Evolutionary conservation across 1,140 invertebrate genomes (phyloP).

Genomic region (Berghia stephanieae): DNA sequence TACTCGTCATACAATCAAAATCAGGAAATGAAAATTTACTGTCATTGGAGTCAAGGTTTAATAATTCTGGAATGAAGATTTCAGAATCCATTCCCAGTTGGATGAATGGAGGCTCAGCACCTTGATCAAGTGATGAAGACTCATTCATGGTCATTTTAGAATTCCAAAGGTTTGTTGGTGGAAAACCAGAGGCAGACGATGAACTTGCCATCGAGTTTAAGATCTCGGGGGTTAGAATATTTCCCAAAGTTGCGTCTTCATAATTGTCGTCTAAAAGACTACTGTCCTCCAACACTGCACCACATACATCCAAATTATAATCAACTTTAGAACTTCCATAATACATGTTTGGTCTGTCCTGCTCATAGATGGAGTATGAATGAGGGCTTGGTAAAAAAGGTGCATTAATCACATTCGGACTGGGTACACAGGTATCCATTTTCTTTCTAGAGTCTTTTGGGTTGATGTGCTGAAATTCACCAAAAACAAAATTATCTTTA

Average conservation of each 20-base stretch:
- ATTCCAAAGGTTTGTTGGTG: not conserved
- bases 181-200: not conserved
- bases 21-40: too few species aligned
- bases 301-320: constrained; percentile 1
- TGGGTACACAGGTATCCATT: constrained; percentile 23
- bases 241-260: constrained; percentile 3
- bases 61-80: not conserved
- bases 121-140: not conserved
- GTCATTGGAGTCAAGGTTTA: not conserved
- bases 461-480: not conserved
- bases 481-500: not conserved
- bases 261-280: constrained; percentile 19
- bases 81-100: constrained; percentile 13
- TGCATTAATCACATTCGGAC: not conserved
- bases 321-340: not conserved
- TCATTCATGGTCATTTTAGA: not conserved
- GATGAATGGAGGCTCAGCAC: not conserved
- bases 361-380: constrained; percentile 23
- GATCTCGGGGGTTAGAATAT: not conserved
- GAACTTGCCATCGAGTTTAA: not conserved
- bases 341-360: constrained; percentile 1
- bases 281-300: not conserved
- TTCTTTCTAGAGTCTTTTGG: not conserved
- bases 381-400: not conserved
- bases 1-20: not conserved